These are phyloP conservation scores for Berghia stephanieae DNA, from an alignment of 1,140 invertebrate species.

Conservation along the genomic window DNA sequence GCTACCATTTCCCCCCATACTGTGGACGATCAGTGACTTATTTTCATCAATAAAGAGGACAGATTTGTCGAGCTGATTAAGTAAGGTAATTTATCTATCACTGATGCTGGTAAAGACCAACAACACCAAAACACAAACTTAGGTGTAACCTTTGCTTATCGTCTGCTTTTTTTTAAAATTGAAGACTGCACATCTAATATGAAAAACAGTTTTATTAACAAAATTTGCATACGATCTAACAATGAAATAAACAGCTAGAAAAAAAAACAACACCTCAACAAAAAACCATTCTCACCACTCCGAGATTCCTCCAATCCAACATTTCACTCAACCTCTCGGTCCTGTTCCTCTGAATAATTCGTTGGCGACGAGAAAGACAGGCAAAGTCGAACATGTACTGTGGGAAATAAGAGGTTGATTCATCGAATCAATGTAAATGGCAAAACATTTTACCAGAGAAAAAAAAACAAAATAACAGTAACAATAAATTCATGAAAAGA, in stretches of 20 bases:
- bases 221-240: neutral
- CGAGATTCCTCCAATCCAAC: conserved; percentile 97
- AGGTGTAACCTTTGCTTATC: no score
- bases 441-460: neutral
- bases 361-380: conserved; percentile 88
- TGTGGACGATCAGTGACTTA: no score
- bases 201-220: neutral
- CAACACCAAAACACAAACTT: no score
- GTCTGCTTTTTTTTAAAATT: no score
- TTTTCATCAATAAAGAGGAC: no score
- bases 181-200: conserved; percentile 2
- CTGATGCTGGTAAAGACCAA: no score
- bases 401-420: conserved; percentile 18
- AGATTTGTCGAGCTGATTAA: no score
- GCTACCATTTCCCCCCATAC: no score
- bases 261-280: no score
- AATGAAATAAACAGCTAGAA: neutral
- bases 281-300: conserved; percentile 90
- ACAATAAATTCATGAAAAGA: neutral
- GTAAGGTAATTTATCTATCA: no score
- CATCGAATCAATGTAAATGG: neutral
- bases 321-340: conserved; percentile 97
- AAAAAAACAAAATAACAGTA: neutral
- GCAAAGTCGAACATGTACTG: conserved; percentile 91
- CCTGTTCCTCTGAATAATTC: conserved; percentile 97